phyloP scores from a whole-genome alignment of 2,797 vertebrate genomes.

The Oreochromis mossambicus region DNA sequence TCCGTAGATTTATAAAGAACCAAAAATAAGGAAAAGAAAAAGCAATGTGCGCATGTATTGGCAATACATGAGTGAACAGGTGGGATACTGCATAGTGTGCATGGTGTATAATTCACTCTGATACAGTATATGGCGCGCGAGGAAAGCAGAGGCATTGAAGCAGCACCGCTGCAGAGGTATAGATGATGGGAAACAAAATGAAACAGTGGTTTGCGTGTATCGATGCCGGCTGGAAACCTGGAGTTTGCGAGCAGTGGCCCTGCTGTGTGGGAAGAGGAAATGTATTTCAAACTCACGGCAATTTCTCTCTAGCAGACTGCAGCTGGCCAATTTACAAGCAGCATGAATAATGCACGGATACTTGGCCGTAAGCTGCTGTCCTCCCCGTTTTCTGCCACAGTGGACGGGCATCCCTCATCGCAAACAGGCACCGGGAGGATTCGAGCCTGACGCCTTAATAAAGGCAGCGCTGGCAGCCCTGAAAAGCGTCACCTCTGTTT shows the following conservation, averaged over 20 bases:
- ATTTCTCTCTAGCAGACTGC: slow-evolving; percentile 56
- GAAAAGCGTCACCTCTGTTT: not conserved
- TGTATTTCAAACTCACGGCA: slow-evolving; percentile 41
- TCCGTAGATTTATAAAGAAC: slow-evolving; percentile 11
- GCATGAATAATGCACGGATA: slow-evolving; percentile 71
- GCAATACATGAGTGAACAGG: slow-evolving; percentile 51
- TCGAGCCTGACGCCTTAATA: slow-evolving; percentile 25
- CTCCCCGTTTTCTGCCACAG: slow-evolving; percentile 22
- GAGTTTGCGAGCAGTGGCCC: slow-evolving; percentile 8
- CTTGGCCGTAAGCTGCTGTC: slow-evolving; percentile 30
- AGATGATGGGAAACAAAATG: slow-evolving; percentile 50
- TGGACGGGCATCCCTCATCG: slow-evolving; percentile 26
- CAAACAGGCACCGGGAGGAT: slow-evolving; percentile 1
- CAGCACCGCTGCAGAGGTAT: slow-evolving; percentile 22
- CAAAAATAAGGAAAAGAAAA: not conserved
- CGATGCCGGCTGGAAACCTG: slow-evolving; percentile 22
- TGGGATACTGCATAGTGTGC: slow-evolving; percentile 35
- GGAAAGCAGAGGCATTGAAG: slow-evolving; percentile 9
- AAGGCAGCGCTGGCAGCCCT: not conserved
- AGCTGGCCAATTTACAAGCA: slow-evolving; percentile 69
- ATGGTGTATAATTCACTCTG: slow-evolving; percentile 39
- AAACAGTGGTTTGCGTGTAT: slow-evolving; percentile 33
- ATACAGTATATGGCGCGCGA: not conserved
- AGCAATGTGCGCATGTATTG: slow-evolving; percentile 3
- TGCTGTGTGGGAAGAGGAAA: slow-evolving; percentile 37